Conservation (phyloP, 2,113 vertebrate genomes). For the Cyprinodon variegatus region DNA sequence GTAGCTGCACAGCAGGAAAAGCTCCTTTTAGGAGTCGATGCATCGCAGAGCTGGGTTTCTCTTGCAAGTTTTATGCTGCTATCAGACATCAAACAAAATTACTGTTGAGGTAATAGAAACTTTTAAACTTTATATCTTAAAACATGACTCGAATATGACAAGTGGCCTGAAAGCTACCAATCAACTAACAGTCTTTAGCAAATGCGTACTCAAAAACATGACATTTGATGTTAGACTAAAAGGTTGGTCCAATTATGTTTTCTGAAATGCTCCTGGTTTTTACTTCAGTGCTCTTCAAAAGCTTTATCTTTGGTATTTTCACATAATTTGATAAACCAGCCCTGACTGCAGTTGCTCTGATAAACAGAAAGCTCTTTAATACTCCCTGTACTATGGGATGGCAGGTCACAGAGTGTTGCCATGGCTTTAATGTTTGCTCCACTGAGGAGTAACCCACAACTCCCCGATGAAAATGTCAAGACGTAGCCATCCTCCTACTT, state of each 20-base stretch:
- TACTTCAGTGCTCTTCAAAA: neutral
- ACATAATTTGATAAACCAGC: neutral
- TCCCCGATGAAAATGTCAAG: slow-evolving; percentile 45
- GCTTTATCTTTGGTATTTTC: neutral
- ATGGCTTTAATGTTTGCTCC: slow-evolving; percentile 29
- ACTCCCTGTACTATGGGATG: neutral
- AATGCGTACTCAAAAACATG: neutral
- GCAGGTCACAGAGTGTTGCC: slow-evolving; percentile 11
- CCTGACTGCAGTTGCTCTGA: neutral
- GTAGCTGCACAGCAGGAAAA: neutral
- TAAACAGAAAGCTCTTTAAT: slow-evolving; percentile 2
- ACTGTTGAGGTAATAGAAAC: neutral
- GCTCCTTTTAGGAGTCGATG: neutral
- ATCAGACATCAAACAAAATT: slow-evolving; percentile 12
- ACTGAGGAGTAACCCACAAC: slow-evolving; percentile 15
- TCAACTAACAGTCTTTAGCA: neutral
- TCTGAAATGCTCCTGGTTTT: neutral
- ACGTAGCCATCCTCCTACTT: slow-evolving; percentile 11
- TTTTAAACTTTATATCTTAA: slow-evolving; percentile 13
- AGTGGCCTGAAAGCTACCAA: neutral
- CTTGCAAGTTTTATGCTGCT: neutral
- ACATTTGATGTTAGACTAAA: slow-evolving; percentile 1
- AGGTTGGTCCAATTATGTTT: neutral
- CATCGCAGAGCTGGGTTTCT: neutral
- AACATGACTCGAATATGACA: neutral